Base-by-base conservation (phyloP, 2,888 invertebrate species). In the Apamea sordens region DNA sequence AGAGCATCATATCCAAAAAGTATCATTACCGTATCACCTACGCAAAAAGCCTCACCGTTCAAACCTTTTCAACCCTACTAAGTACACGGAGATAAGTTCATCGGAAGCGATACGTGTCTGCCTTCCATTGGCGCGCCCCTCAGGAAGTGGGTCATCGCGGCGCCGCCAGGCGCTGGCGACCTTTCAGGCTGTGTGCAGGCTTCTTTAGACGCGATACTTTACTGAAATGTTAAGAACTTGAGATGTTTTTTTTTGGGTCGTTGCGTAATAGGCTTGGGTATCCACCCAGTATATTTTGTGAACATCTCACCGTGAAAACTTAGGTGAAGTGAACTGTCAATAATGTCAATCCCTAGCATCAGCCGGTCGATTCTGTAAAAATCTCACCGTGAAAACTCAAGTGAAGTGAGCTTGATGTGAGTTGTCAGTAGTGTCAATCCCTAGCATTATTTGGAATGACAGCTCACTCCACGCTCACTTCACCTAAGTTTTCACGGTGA, bases 151-250 rank as follows among this genome's bases (percentile, higher is more conserved):
- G 87, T 87, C 89, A 88, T n/a, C 18, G 24, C 47, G 76, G 64
- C 83, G 88, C 87, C 89, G 76, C 41, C 80, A 80, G 87, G 11
- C 72, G 50, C 59, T 64, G 76, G 44, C 68, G 88, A 89, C 88
- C 83, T 79, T 70, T 77, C 76, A 64, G 6, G 2, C 74, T 67
- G 5, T 70, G 21, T 64, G 67, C 69, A 65, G 65, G 32, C 65
- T 73, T 78, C 86, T 74, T 69, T 83, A 76, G 24, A 72, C 53
- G 21, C 3, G 24, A 80, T 85, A 73, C 47, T 65, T 76, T 41
- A 44, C 69, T 79, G 80, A 82, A 76, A 76, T 67, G 18, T 59
- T 32, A 5, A 24, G 13, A 36, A n/a, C 32, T 78, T 59, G 15
- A n/a, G 5, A 81, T 44, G 44, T 41, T 32, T 59, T 63, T 28